Conservation (phyloP, 1,140 invertebrate species). For the Drosophila littoralis region DNA sequence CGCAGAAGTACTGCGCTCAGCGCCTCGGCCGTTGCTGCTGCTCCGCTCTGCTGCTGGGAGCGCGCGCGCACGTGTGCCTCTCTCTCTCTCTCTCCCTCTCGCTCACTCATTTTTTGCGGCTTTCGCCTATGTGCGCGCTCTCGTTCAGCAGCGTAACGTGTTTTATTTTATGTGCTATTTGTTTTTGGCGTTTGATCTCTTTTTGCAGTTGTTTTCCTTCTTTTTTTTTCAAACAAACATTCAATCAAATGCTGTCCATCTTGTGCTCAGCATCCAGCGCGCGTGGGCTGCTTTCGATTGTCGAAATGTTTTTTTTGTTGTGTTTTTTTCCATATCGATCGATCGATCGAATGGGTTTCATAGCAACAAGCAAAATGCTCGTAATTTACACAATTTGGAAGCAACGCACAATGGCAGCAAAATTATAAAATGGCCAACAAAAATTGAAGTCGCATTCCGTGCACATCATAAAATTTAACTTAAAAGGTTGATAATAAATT, state of each 20-base stretch:
- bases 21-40: neutral
- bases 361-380: slow-evolving; percentile 13
- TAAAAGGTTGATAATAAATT: neutral
- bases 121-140: slow-evolving; percentile 1
- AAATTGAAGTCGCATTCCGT: slow-evolving; percentile 32
- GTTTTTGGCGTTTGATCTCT: neutral
- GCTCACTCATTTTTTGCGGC: neutral
- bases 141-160: slow-evolving; percentile 16
- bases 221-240: slow-evolving; percentile 69
- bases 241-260: slow-evolving; percentile 56
- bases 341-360: slow-evolving; percentile 27
- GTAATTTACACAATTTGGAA: slow-evolving; percentile 38
- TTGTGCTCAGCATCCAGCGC: slow-evolving; percentile 23
- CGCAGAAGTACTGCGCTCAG: slow-evolving; percentile 63
- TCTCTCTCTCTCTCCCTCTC: slow-evolving; percentile 14
- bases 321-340: slow-evolving; percentile 6
- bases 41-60: neutral
- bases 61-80: slow-evolving; percentile 19
- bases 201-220: slow-evolving; percentile 7
- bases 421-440: slow-evolving; percentile 27
- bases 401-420: slow-evolving; percentile 36
- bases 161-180: slow-evolving; percentile 4
- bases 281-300: slow-evolving; percentile 65
- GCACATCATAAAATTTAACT: slow-evolving; percentile 42
- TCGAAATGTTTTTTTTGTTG: slow-evolving; percentile 24